Evolutionary conservation across 2,888 invertebrate genomes (phyloP).

Genomic region (Esperia sulphurella): DNA sequence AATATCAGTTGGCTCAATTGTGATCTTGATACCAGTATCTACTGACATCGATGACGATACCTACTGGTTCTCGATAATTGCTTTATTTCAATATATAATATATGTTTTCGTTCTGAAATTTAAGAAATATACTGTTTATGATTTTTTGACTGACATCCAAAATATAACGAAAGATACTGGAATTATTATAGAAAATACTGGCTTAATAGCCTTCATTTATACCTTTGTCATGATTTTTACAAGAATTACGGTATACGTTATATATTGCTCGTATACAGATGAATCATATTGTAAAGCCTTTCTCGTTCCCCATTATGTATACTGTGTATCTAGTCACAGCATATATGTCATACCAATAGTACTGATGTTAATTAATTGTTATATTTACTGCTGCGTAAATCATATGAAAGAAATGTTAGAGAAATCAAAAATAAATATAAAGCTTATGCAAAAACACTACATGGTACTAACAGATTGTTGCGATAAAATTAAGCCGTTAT

Average conservation of each 20-base stretch:
- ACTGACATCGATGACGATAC: not conserved
- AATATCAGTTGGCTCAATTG: too few relatives aligned
- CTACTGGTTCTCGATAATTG: not conserved
- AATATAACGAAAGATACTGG: not conserved
- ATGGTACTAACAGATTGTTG: not conserved
- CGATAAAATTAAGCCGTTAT: not conserved
- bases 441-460: not conserved
- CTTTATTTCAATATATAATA: not conserved
- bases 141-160: not conserved
- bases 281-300: not conserved
- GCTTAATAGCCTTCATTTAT: not conserved
- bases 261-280: not conserved
- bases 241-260: not conserved
- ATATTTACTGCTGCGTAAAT: not conserved
- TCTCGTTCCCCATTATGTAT: not conserved
- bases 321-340: not conserved
- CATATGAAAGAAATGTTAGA: not conserved
- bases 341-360: not conserved
- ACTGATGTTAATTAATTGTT: not conserved
- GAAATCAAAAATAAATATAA: not conserved
- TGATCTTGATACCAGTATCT: not conserved
- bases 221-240: not conserved
- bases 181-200: not conserved
- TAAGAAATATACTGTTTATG: not conserved
- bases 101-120: not conserved